Evolutionary conservation across 2,888 invertebrate species (phyloP).

Genomic region (Kuschelorhynchus macadamiae): DNA sequence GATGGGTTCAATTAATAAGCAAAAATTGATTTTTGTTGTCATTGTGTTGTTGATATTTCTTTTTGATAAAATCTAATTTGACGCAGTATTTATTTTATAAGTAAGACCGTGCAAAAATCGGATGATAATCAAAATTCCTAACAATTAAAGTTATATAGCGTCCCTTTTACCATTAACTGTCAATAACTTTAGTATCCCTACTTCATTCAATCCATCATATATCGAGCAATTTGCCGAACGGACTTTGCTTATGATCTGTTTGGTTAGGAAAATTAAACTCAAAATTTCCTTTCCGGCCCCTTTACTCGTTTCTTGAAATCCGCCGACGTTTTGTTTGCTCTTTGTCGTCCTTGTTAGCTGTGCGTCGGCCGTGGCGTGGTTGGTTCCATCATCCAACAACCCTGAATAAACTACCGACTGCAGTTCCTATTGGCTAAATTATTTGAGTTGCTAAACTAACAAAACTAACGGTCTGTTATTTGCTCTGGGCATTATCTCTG

Average conservation of each 20-base stretch:
- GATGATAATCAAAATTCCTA: no score
- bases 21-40: constrained; percentile 14
- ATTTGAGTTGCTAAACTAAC: constrained; percentile 70
- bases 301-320: neutral
- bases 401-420: constrained; percentile 64
- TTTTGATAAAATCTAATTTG: no score
- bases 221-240: no score
- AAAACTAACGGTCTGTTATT: constrained; percentile 68
- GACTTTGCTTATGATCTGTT: no score
- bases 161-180: no score
- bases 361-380: constrained; percentile 26
- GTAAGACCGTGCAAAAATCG: no score
- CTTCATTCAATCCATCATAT: no score
- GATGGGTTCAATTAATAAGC: constrained; percentile 24
- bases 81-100: no score
- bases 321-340: neutral
- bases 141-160: no score
- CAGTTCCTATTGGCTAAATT: constrained; percentile 69
- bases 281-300: neutral
- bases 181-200: no score
- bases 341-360: neutral
- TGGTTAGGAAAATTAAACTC: no score
- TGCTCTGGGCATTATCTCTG: constrained; percentile 66
- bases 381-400: constrained; percentile 56
- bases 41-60: no score